phyloP scores from a whole-genome alignment of 2,797 vertebrate genomes.

The Sebastes umbrosus region DNA sequence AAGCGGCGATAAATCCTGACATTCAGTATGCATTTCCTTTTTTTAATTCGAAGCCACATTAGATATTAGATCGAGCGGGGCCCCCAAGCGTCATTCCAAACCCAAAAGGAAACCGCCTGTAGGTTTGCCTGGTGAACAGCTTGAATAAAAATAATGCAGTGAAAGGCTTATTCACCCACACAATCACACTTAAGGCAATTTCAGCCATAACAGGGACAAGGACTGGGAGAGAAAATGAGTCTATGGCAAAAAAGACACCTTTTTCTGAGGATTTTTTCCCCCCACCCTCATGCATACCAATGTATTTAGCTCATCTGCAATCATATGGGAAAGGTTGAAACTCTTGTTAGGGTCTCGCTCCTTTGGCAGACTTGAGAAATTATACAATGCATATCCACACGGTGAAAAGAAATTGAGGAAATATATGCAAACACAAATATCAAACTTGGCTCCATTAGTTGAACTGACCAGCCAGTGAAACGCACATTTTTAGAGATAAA shows the following conservation, averaged over 20 bases:
- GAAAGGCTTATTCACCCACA: conserved; percentile 72
- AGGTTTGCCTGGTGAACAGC: conserved; percentile 70
- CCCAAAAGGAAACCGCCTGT: conserved; percentile 67
- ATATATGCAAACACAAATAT: conserved; percentile 1
- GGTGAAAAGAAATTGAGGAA: background rate
- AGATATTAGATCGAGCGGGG: conserved; percentile 67
- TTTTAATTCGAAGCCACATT: conserved; percentile 61
- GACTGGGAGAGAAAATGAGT: conserved; percentile 52
- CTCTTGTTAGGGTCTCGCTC: conserved; percentile 45
- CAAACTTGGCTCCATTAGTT: conserved; percentile 18
- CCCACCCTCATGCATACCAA: conserved; percentile 49
- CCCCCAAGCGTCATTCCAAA: conserved; percentile 62
- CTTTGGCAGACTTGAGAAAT: conserved; percentile 37
- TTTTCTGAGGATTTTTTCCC: conserved; percentile 7
- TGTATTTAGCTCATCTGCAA: conserved; percentile 61
- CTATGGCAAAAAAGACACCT: conserved; percentile 32
- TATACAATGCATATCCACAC: background rate
- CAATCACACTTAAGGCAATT: conserved; percentile 77
- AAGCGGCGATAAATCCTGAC: conserved; percentile 60
- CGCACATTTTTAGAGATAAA: background rate
- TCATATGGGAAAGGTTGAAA: conserved; percentile 50
- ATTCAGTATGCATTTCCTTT: conserved; percentile 64
- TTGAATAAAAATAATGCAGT: conserved; percentile 76
- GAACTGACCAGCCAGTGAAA: conserved; percentile 4
- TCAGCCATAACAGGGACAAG: conserved; percentile 57